phyloP scores from a whole-genome alignment of 2,888 invertebrate genomes.

The Harmothoe impar region DNA sequence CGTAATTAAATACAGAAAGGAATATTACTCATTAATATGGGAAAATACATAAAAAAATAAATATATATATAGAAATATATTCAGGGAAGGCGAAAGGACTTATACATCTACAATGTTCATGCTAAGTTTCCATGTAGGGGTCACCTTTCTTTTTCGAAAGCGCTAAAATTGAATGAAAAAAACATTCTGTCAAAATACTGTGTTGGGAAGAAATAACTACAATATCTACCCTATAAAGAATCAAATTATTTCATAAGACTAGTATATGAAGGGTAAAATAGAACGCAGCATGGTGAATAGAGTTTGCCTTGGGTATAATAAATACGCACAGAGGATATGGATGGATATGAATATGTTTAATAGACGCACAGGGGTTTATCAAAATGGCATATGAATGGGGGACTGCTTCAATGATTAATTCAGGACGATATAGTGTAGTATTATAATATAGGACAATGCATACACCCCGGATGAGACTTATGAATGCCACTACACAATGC shows the following conservation, averaged over 20 bases:
- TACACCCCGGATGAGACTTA: too few relatives aligned
- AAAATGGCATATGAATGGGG: too few relatives aligned
- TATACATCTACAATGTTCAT: conserved; percentile 38
- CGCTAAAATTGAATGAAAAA: conserved; percentile 59
- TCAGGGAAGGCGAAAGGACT: conserved; percentile 16
- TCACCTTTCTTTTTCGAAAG: conserved; percentile 63
- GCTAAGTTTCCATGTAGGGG: neutral
- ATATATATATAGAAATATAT: conserved; percentile 13
- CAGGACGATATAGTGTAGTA: too few relatives aligned
- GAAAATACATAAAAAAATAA: neutral
- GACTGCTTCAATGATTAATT: too few relatives aligned
- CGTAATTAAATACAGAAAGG: neutral
- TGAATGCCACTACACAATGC: too few relatives aligned
- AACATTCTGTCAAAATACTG: conserved; percentile 1
- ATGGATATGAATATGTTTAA: neutral
- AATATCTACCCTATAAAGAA: neutral
- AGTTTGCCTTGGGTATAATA: neutral
- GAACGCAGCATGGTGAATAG: neutral
- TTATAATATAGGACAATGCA: too few relatives aligned
- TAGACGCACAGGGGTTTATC: too few relatives aligned
- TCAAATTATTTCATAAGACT: neutral
- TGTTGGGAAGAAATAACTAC: neutral
- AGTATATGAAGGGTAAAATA: neutral
- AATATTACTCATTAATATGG: conserved; percentile 16
- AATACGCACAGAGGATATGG: neutral